Evolutionary conservation across 2,113 vertebrate species (phyloP), one percentile per base, ranked within the genome.

Genomic region (Cepphus grylle): DNA sequence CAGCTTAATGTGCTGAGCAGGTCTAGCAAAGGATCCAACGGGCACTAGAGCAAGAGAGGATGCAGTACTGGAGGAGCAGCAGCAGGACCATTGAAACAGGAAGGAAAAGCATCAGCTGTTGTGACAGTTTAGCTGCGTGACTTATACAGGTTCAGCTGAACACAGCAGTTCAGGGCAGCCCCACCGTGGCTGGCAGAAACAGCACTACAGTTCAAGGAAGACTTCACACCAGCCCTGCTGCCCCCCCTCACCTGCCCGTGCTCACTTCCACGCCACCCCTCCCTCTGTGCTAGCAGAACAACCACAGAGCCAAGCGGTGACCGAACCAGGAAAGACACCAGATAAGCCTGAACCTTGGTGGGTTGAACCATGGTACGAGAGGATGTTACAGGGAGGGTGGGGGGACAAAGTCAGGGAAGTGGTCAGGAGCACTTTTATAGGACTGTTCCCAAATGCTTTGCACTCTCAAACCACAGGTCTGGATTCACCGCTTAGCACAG

Each of bases 361-460:
- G 5, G 43, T n/a, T 7, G 15, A 87, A 38, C 27, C 22, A 7
- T 0, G 5, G 50, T 8, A 14, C 23, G 27, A 23, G 47, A 63
- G 26, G 55, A 42, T 26, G 8, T 20, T 19, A 5, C 0, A 0
- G 22, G 22, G 29, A 56, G 12, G 12, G 19, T 9, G 11, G 15
- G 9, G 42, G 52, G 4, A 62, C 15, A 30, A 15, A 19, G 67
- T 16, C 23, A 55, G n/a, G 25, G 18, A 30, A 58, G 34, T 1
- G 49, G 11, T 26, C 34, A 47, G 22, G 4, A 81, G 8, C 9
- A 30, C 21, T 56, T 26, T 8, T 15, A 11, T 61, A 8, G 12
- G 38, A 36, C 36, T 49, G 56, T 42, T 82, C 81, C 49, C 42
- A 47, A 36, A 47, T 6, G 55, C 61, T 69, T 3, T 38, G 30